Percentiles rank a stretch among this genome's conserved stretches.
phyloP scores from a whole-genome alignment of 2,888 invertebrate genomes.

The Drosophila siamana region DNA sequence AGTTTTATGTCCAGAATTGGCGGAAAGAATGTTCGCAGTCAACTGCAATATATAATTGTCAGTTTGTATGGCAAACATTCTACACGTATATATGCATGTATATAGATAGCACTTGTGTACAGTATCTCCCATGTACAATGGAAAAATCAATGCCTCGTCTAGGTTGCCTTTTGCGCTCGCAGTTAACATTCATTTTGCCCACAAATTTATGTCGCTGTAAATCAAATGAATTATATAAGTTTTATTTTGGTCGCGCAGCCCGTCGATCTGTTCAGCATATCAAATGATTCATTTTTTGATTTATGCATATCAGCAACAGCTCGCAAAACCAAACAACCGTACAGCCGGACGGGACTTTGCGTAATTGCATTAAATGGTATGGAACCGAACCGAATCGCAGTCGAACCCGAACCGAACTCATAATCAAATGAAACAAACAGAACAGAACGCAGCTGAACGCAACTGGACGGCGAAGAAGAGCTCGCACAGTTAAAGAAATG shows the following conservation, averaged over 20 bases:
- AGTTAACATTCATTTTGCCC: slow-evolving; percentile 33
- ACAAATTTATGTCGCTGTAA: slow-evolving; percentile 62
- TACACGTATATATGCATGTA: neutral
- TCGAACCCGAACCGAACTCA: slow-evolving; percentile 24
- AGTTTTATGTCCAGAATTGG: slow-evolving; percentile 78
- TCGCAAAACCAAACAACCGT: slow-evolving; percentile 28
- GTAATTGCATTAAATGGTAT: slow-evolving; percentile 80
- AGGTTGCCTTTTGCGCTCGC: too few species aligned
- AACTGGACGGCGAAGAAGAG: slow-evolving; percentile 30
- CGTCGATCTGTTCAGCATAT: slow-evolving; percentile 47
- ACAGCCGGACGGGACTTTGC: slow-evolving; percentile 46
- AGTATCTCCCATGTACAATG: slow-evolving; percentile 10
- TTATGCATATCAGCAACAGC: slow-evolving; percentile 60
- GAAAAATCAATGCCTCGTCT: slow-evolving; percentile 20
- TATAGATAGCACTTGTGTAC: neutral
- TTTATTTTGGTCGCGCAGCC: slow-evolving; percentile 31
- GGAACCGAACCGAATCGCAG: slow-evolving; percentile 56
- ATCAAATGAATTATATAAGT: slow-evolving; percentile 73
- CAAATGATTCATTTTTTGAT: slow-evolving; percentile 66
- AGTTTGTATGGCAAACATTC: slow-evolving; percentile 32
- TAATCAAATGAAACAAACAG: slow-evolving; percentile 37
- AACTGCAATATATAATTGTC: slow-evolving; percentile 3
- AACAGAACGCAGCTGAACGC: slow-evolving; percentile 42
- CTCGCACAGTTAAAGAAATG: slow-evolving; percentile 24
- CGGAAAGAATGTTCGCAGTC: slow-evolving; percentile 27